Conservation (phyloP, 1,140 invertebrate species). For the Brachionus paranguensis region DNA sequence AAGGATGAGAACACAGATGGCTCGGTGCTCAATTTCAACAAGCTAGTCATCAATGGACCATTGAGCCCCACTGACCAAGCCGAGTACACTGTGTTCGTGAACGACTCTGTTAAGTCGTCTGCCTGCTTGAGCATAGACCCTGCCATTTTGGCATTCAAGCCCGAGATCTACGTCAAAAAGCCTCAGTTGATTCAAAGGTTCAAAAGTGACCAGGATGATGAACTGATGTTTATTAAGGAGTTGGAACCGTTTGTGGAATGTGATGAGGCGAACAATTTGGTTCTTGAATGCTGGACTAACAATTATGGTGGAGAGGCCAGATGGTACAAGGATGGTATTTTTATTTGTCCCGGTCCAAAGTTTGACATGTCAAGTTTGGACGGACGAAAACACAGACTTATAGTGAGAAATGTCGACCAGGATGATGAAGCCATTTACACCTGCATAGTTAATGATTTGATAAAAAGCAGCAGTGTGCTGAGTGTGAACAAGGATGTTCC, state of each 20-base stretch:
- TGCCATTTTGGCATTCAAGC: not conserved
- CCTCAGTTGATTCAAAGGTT: not conserved
- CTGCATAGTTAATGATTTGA: not conserved
- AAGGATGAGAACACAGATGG: constrained; percentile 31
- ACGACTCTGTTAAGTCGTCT: not conserved
- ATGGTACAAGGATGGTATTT: not conserved
- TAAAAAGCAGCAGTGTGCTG: not conserved
- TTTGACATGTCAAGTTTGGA: constrained; percentile 1
- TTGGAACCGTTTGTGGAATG: not conserved
- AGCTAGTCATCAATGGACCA: not conserved
- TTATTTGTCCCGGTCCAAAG: not conserved
- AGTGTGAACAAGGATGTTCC: not conserved
- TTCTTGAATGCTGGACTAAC: constrained; percentile 26
- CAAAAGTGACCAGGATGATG: not conserved
- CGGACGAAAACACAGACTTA: not conserved
- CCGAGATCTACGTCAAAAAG: not conserved
- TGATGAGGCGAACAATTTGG: not conserved
- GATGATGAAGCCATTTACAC: constrained; percentile 3
- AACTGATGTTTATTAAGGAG: not conserved
- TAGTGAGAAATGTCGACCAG: not conserved
- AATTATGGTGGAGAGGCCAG: not conserved
- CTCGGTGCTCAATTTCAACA: constrained; percentile 17
- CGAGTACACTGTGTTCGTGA: constrained; percentile 22
- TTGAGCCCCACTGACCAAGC: constrained; percentile 6
- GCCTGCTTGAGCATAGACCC: not conserved